These are phyloP conservation scores for Beroe forskalii DNA, from an alignment of 37 sponge, comb jelly and placozoan species.

Conservation along the genomic window DNA sequence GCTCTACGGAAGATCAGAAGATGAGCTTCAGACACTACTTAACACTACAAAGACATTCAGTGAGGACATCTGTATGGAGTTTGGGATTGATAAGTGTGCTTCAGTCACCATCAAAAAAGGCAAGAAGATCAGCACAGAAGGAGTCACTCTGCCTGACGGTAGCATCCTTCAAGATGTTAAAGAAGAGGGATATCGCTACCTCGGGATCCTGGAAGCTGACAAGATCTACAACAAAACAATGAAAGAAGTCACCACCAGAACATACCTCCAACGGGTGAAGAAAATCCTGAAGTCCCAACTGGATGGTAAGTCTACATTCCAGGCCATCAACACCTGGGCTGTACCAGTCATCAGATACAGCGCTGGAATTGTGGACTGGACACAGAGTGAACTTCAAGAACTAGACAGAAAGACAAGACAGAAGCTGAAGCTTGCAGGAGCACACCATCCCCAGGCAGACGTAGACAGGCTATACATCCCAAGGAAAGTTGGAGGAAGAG, in stretches of 20 bases:
- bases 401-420: neutral
- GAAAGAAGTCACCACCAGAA: neutral
- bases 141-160: neutral
- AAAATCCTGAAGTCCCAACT: neutral
- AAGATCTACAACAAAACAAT: neutral
- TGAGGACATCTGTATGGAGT: constrained; percentile 16
- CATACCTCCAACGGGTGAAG: neutral
- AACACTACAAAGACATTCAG: neutral
- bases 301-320: neutral
- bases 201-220: neutral
- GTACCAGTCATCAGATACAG: neutral
- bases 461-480: neutral
- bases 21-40: neutral
- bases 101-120: neutral
- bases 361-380: neutral
- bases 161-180: neutral
- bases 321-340: neutral
- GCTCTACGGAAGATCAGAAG: neutral
- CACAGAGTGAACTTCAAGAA: neutral
- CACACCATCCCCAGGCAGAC: neutral
- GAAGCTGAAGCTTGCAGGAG: neutral
- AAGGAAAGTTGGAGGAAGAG: neutral
- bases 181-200: neutral
- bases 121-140: neutral
- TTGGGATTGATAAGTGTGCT: constrained; percentile 54